phyloP scores from a whole-genome alignment of 2,888 invertebrate species.

The Latrodectus hesperus region DNA sequence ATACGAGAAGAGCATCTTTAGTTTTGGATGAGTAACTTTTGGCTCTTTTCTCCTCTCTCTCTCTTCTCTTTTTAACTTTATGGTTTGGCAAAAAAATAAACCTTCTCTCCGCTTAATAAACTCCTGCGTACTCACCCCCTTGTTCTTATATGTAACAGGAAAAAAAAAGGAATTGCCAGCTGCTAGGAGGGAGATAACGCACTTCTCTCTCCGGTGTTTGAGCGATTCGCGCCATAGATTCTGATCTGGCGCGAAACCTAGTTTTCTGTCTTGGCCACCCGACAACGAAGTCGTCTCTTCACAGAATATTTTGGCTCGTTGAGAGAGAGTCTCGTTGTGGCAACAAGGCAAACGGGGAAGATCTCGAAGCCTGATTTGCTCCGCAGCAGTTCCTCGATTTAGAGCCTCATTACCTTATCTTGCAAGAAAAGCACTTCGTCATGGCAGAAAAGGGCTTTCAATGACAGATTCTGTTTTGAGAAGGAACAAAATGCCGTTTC shows the following conservation, averaged over 20 bases:
- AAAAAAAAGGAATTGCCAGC: slow-evolving; percentile 33
- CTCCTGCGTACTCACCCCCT: slow-evolving; percentile 10
- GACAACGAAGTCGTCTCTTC: slow-evolving; percentile 23
- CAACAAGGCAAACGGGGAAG: not conserved
- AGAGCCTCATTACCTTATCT: slow-evolving; percentile 1
- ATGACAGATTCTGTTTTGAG: too few species aligned
- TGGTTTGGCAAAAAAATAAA: slow-evolving; percentile 30
- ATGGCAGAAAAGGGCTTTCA: not conserved
- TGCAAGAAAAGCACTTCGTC: not conserved
- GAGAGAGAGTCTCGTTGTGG: not conserved
- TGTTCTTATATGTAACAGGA: slow-evolving; percentile 61
- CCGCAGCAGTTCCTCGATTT: not conserved
- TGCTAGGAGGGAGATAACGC: slow-evolving; percentile 52
- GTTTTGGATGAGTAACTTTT: slow-evolving; percentile 64
- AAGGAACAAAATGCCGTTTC: too few species aligned
- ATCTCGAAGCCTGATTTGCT: not conserved
- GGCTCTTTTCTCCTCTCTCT: slow-evolving; percentile 37
- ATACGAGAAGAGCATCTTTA: slow-evolving; percentile 45
- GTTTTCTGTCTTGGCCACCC: slow-evolving; percentile 26
- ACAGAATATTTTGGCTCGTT: not conserved
- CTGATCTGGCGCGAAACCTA: slow-evolving; percentile 33
- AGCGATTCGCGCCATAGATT: slow-evolving; percentile 67
- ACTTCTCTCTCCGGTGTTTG: slow-evolving; percentile 28
- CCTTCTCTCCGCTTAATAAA: slow-evolving; percentile 60
- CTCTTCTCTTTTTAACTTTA: slow-evolving; percentile 38